Percentiles rank a stretch among this genome's conserved stretches.
Conservation (phyloP, 1,140 invertebrate genomes). For the Goniozus legneri region DNA sequence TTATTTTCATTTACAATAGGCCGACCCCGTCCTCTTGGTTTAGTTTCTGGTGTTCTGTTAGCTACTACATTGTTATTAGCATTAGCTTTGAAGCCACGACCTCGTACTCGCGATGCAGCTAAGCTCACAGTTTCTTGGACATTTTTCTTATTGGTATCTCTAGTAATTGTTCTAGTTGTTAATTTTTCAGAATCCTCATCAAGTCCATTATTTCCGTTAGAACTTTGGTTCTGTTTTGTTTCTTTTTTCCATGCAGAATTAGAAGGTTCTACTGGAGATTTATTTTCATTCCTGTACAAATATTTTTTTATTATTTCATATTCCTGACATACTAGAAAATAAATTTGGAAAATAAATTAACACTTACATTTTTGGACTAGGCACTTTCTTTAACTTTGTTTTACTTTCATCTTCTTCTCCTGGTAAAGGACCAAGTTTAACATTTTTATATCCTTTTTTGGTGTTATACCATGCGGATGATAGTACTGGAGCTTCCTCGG, state of each 20-base stretch:
- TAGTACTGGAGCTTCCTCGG: slow-evolving; percentile 47
- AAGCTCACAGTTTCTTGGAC: slow-evolving; percentile 39
- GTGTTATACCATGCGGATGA: slow-evolving; percentile 53
- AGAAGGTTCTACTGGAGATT: slow-evolving; percentile 39
- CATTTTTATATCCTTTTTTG: slow-evolving; percentile 46
- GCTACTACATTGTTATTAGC: slow-evolving; percentile 44
- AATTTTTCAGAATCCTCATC: slow-evolving; percentile 33
- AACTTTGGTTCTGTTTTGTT: slow-evolving; percentile 33
- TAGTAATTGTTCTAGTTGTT: slow-evolving; percentile 26
- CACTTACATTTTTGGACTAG: slow-evolving; percentile 35
- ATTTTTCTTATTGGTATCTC: slow-evolving; percentile 42
- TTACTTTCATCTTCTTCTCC: slow-evolving; percentile 40
- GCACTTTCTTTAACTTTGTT: slow-evolving; percentile 22
- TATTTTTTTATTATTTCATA: slow-evolving; percentile 8
- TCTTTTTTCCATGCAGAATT: slow-evolving; percentile 47
- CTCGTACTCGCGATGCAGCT: slow-evolving; percentile 37
- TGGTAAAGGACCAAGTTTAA: slow-evolving; percentile 44
- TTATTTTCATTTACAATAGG: slow-evolving; percentile 33
- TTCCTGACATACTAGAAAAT: slow-evolving; percentile 5
- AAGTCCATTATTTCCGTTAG: slow-evolving; percentile 35
- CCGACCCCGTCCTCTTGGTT: slow-evolving; percentile 47
- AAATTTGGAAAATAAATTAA: slow-evolving; percentile 5
- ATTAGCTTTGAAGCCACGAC: slow-evolving; percentile 44
- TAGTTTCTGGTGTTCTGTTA: slow-evolving; percentile 43
- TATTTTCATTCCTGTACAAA: slow-evolving; percentile 42